Evolutionary conservation across 2,797 vertebrate genomes (phyloP).

Genomic region (Podarcis lilfordi): DNA sequence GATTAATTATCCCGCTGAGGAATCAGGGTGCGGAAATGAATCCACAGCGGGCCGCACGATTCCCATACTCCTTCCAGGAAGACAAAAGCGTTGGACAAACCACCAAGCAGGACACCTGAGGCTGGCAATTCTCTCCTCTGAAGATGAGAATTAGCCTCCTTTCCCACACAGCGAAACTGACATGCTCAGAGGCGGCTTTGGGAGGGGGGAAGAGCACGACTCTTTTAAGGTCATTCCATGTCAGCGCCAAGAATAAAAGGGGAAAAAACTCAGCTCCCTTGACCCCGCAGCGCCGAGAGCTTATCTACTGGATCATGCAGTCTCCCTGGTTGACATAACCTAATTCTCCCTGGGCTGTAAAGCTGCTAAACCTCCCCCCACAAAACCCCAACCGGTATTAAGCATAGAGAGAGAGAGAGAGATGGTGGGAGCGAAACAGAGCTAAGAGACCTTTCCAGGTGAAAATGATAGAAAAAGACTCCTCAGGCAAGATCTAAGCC

Average conservation of each 20-base stretch:
- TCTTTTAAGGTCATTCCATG: background rate
- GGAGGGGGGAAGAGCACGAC: background rate
- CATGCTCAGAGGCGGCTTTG: background rate
- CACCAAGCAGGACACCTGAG: background rate
- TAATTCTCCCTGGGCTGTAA: slow-evolving; percentile 50
- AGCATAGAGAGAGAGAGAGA: background rate
- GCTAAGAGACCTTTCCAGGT: too few species aligned
- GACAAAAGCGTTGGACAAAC: too few species aligned
- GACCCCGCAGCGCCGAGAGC: background rate
- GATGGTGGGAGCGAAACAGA: background rate
- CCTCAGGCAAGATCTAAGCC: too few species aligned
- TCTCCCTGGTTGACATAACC: slow-evolving; percentile 56
- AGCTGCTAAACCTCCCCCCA: slow-evolving; percentile 5
- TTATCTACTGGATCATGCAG: slow-evolving; percentile 16
- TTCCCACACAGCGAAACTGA: background rate
- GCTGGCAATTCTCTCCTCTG: background rate
- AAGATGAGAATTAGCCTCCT: background rate
- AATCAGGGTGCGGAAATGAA: too few species aligned
- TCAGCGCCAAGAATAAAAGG: slow-evolving; percentile 9
- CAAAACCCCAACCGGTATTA: background rate
- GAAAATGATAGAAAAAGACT: too few species aligned
- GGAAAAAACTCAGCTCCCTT: background rate
- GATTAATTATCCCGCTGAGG: too few species aligned
- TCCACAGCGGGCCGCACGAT: too few species aligned
- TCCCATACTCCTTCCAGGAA: too few species aligned